A percentile compares a stretch with the other conserved stretches of the same genome.
Conservation (phyloP, 2,888 invertebrate genomes). For the Drosophila melanosoma region DNA sequence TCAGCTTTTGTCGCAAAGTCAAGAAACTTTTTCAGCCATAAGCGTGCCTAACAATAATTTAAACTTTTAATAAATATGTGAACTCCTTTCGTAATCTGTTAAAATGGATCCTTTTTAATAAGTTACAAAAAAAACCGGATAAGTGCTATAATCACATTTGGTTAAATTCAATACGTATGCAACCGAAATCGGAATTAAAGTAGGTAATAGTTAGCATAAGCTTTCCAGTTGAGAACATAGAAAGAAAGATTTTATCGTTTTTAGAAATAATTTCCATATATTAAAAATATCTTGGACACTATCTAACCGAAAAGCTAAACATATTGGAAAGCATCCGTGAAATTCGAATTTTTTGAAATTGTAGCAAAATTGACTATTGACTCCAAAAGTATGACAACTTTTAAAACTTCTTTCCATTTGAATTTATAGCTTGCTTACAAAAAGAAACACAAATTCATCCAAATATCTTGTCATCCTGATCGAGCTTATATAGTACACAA, state of each 20-base stretch:
- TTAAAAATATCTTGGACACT: not conserved
- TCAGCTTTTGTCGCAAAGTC: constrained; percentile 81
- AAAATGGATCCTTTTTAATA: not conserved
- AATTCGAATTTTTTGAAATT: not conserved
- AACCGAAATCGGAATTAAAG: not conserved
- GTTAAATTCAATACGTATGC: not conserved
- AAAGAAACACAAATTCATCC: not conserved
- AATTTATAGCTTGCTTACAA: not conserved
- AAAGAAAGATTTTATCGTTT: not conserved
- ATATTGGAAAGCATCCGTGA: not conserved
- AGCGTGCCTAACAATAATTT: constrained; percentile 21
- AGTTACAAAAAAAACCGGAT: not conserved
- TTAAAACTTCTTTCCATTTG: not conserved
- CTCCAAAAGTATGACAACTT: not conserved
- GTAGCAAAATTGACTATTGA: not conserved
- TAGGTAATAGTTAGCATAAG: not conserved
- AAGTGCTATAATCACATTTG: not conserved
- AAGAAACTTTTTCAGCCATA: constrained; percentile 69
- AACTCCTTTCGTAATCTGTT: not conserved
- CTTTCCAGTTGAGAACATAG: too few species aligned
- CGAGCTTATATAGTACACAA: not conserved
- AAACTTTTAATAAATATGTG: not conserved
- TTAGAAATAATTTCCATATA: not conserved
- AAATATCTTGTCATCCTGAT: not conserved
- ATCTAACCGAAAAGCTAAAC: not conserved